A percentile compares a stretch with the other conserved stretches of the same genome.
Evolutionary conservation across 2,888 invertebrate species (phyloP).

Genomic region (Habrosyne pyritoides): DNA sequence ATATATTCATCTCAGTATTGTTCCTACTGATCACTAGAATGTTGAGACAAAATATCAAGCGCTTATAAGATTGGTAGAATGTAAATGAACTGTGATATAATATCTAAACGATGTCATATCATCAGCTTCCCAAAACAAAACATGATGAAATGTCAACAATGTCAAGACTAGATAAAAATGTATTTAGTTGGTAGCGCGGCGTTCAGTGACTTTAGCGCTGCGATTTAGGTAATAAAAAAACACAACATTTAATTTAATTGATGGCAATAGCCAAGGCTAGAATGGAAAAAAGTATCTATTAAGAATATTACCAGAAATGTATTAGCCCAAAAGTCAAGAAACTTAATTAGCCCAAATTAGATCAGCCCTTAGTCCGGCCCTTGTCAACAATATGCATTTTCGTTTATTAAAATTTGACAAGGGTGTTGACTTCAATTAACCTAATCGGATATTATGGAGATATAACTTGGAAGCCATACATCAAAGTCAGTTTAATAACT

Average conservation of each 20-base stretch:
- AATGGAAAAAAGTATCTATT: too few relatives aligned
- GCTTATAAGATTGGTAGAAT: background rate
- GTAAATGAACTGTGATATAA: constrained; percentile 1
- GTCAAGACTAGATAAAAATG: constrained; percentile 5
- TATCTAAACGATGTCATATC: constrained; percentile 1
- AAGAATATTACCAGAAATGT: too few relatives aligned
- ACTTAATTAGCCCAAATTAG: background rate
- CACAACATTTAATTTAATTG: too few relatives aligned
- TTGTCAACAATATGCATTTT: background rate
- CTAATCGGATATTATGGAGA: background rate
- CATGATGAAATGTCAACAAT: constrained; percentile 2
- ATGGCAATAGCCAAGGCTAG: too few relatives aligned
- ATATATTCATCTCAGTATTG: background rate
- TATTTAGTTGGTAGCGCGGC: background rate
- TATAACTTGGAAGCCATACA: constrained; percentile 7
- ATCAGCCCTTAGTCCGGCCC: background rate
- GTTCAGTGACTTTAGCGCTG: background rate
- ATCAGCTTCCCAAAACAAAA: constrained; percentile 3
- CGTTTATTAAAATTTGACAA: background rate
- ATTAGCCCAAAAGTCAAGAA: background rate
- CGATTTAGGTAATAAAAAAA: background rate
- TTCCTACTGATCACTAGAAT: background rate
- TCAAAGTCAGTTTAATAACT: constrained; percentile 1
- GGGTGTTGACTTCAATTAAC: background rate
- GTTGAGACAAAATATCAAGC: background rate